Conservation (phyloP, 2,797 vertebrate genomes). For the Hippoglossus hippoglossus region DNA sequence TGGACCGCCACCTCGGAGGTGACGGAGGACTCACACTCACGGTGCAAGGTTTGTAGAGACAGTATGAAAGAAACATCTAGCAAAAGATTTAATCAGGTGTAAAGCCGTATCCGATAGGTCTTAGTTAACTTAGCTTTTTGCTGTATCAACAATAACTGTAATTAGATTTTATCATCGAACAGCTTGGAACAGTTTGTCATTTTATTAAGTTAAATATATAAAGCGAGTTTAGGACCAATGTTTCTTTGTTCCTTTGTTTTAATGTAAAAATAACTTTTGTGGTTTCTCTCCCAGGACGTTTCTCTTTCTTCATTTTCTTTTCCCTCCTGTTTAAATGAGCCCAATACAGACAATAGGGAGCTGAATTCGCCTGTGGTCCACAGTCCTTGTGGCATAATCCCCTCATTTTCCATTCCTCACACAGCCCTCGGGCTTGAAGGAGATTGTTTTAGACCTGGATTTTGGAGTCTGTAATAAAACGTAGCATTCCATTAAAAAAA, state of each 20-base stretch:
- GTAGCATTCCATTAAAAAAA: constrained; percentile 49
- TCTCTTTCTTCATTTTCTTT: constrained; percentile 21
- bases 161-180: neutral
- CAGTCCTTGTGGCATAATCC: constrained; percentile 69
- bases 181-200: no score
- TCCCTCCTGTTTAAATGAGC: constrained; percentile 43
- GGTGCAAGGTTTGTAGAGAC: no score
- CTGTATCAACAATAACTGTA: no score
- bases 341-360: constrained; percentile 64
- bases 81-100: no score
- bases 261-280: constrained; percentile 11
- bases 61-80: no score
- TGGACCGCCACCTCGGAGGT: no score
- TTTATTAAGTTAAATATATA: no score
- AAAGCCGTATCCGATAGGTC: no score
- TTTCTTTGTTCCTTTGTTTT: constrained; percentile 31
- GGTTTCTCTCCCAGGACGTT: constrained; percentile 40
- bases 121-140: no score
- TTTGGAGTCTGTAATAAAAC: constrained; percentile 73
- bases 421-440: constrained; percentile 63
- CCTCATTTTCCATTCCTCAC: constrained; percentile 74
- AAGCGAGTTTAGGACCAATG: constrained; percentile 11
- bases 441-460: constrained; percentile 75
- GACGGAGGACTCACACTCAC: no score
- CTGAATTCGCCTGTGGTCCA: constrained; percentile 58